These are phyloP conservation scores for Oscheius sp. DNA, from an alignment of 2,888 invertebrate species.

Conservation along the genomic window DNA sequence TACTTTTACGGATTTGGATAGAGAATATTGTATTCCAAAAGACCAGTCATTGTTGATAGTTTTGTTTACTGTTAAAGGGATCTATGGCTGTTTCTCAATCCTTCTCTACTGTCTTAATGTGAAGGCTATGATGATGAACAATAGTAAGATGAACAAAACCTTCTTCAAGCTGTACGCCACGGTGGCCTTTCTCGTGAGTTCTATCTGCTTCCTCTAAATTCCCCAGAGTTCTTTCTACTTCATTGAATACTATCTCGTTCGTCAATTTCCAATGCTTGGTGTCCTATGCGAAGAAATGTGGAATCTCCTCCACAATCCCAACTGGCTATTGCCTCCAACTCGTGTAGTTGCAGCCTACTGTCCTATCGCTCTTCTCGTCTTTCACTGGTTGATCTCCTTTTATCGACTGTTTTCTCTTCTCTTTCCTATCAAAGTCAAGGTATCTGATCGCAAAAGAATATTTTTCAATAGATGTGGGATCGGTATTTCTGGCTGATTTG, in stretches of 20 bases:
- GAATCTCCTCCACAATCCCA: slow-evolving; percentile 32
- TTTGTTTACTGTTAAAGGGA: neutral
- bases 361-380: slow-evolving; percentile 40
- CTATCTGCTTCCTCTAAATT: too few relatives aligned
- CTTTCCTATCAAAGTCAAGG: slow-evolving; percentile 34
- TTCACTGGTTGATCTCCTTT: slow-evolving; percentile 37
- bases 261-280: slow-evolving; percentile 30
- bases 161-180: slow-evolving; percentile 1
- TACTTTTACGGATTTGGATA: neutral
- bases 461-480: slow-evolving; percentile 40
- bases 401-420: slow-evolving; percentile 35
- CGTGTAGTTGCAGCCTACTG: slow-evolving; percentile 41
- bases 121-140: neutral
- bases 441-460: neutral
- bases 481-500: slow-evolving; percentile 26
- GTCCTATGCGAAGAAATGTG: slow-evolving; percentile 35
- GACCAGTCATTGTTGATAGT: neutral
- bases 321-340: slow-evolving; percentile 36
- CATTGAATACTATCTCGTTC: slow-evolving; percentile 15
- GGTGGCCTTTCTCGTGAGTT: slow-evolving; percentile 13
- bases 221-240: slow-evolving; percentile 21
- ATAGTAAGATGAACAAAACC: slow-evolving; percentile 1
- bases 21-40: neutral
- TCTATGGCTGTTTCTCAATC: neutral
- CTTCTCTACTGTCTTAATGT: slow-evolving; percentile 10